Evolutionary conservation across 1,140 invertebrate genomes (phyloP).

Genomic region (Drosophila pseudoananassae): DNA sequence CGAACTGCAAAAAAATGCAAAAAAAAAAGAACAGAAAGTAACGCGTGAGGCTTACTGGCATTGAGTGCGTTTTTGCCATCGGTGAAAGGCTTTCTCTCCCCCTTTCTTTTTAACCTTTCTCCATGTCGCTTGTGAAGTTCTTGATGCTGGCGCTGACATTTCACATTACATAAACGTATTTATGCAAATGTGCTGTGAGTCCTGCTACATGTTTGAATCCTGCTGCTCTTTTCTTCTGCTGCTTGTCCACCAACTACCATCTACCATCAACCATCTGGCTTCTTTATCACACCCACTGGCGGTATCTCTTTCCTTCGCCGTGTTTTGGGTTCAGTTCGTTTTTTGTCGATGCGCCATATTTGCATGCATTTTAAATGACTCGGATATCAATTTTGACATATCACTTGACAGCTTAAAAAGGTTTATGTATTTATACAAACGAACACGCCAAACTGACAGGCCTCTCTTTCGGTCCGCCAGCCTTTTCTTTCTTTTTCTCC

Average conservation of each 20-base stretch:
- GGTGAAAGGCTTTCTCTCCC: constrained; percentile 7
- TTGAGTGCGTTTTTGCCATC: constrained; percentile 59
- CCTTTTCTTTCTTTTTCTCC: background rate
- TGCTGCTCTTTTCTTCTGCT: constrained; percentile 13
- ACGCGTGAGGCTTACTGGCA: constrained; percentile 28
- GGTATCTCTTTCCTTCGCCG: constrained; percentile 17
- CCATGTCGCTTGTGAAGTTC: constrained; percentile 24
- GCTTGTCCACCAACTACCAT: constrained; percentile 53
- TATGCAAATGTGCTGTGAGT: constrained; percentile 76
- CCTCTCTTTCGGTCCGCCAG: background rate
- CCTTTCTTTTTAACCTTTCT: constrained; percentile 4
- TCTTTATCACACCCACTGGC: constrained; percentile 1
- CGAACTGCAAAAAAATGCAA: constrained; percentile 35
- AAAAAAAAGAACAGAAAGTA: constrained; percentile 3
- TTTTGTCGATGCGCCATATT: constrained; percentile 70
- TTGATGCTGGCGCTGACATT: constrained; percentile 76
- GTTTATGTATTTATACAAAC: constrained; percentile 81
- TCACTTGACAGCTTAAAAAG: constrained; percentile 83
- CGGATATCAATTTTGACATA: constrained; percentile 83
- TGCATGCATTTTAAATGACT: constrained; percentile 83
- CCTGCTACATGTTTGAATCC: constrained; percentile 59
- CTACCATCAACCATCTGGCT: constrained; percentile 45
- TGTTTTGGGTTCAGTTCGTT: constrained; percentile 27
- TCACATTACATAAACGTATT: constrained; percentile 81
- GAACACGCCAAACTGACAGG: constrained; percentile 35